Evolutionary conservation across 2,797 vertebrate species (phyloP).

Genomic region (Pitangus sulphuratus): DNA sequence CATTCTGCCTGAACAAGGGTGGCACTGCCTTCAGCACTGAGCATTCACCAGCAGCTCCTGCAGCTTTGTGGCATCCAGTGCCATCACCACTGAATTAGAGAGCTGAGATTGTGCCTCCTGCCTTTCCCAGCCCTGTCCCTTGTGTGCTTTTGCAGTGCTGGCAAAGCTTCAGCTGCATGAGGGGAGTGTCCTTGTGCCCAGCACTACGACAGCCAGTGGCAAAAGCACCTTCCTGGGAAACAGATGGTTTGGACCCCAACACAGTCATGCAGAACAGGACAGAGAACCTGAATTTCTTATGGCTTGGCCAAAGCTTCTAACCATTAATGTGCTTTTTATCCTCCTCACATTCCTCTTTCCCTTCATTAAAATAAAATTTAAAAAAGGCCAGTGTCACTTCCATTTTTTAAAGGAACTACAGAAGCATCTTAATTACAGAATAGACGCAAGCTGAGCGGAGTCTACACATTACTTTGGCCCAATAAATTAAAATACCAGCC

Average conservation of each 20-base stretch:
- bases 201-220: background rate
- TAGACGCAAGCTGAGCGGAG: background rate
- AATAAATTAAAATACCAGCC: background rate
- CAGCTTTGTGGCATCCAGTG: background rate
- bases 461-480: background rate
- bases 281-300: background rate
- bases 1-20: rapidly evolving
- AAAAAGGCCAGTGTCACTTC: background rate
- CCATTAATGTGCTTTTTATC: background rate
- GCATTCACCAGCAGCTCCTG: background rate
- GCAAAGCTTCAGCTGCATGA: background rate
- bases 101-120: background rate
- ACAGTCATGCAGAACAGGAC: background rate
- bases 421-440: background rate
- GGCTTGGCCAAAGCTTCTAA: background rate
- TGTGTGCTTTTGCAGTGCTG: background rate
- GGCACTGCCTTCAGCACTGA: background rate
- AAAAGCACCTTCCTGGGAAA: background rate
- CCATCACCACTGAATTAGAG: background rate
- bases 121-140: background rate
- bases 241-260: background rate
- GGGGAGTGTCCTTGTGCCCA: background rate
- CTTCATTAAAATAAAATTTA: background rate
- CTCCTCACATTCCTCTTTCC: background rate
- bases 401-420: background rate